Evolutionary conservation across 1,140 invertebrate species (phyloP).

Genomic region (Bombyx mandarina): DNA sequence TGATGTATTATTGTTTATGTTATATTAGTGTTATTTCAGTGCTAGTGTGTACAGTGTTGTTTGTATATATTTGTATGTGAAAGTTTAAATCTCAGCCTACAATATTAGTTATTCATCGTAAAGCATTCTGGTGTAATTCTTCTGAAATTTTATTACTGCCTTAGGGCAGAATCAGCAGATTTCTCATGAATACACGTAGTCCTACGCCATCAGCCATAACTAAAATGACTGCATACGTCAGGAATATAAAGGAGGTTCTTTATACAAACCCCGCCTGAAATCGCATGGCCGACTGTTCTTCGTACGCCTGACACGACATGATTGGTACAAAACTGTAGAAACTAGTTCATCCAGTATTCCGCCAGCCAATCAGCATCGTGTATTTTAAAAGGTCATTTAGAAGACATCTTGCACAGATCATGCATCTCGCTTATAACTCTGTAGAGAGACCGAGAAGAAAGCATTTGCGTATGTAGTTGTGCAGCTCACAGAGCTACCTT

Average conservation of each 20-base stretch:
- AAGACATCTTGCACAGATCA: constrained; percentile 29
- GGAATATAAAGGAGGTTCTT: constrained; percentile 67
- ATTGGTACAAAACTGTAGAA: constrained; percentile 47
- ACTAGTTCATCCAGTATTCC: constrained; percentile 24
- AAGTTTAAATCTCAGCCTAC: too few species aligned
- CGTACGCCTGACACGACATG: constrained; percentile 24
- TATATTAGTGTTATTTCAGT: too few species aligned
- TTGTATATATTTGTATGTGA: too few species aligned
- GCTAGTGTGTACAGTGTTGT: too few species aligned
- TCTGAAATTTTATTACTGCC: too few species aligned
- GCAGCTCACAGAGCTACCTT: constrained; percentile 13
- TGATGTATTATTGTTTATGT: too few species aligned
- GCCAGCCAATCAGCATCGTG: constrained; percentile 52
- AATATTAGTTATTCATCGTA: too few species aligned
- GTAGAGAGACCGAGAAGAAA: constrained; percentile 30
- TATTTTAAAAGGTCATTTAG: constrained; percentile 36
- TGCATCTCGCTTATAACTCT: constrained; percentile 33
- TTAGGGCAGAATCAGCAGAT: constrained; percentile 45
- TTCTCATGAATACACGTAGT: constrained; percentile 52
- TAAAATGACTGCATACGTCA: constrained; percentile 65
- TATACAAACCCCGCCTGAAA: constrained; percentile 50
- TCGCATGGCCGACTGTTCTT: constrained; percentile 50
- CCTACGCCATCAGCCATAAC: constrained; percentile 57
- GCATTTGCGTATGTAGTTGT: constrained; percentile 26
- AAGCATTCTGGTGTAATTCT: too few species aligned